Evolutionary conservation across 1,140 invertebrate genomes (phyloP), one percentile per base, ranked within the genome.

Genomic region (Penaeus japonicus): DNA sequence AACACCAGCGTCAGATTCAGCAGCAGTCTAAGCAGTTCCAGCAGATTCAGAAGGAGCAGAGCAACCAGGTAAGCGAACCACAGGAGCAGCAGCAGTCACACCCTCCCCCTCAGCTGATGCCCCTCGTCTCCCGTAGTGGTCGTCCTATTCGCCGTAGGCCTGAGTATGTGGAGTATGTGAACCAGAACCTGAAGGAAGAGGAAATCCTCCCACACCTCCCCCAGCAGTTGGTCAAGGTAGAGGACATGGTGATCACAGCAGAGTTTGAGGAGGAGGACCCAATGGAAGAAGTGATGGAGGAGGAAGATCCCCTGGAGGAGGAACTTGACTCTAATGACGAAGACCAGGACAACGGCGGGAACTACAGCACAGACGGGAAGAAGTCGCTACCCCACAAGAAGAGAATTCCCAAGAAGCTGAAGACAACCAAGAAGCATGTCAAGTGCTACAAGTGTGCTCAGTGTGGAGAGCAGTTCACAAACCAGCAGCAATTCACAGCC

Each of bases 301-400:
- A 90, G 30, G 89, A 90, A 17, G 89, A 90, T 30, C 79, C 65
- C 18, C 18, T 84, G 7, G 90, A 90, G 57, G 86, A 84, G 27
- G 85, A 87, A 1, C 30, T 84, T 24, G 89, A 89, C 55, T 90
- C 90, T 4, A 89, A 89, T 73, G 90, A 90, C 59, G 90, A 90
- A n/a, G 90, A 90, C 70, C 81, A 39, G 27, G 90, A 90, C 10
- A 78, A 85, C 22, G 81, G 84, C 35, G 90, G 88, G n/a, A 85
- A 85, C 20, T 90, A 89, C 81, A 87, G 57, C 82, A 85, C 75
- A 47, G 90, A 90, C 73, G 90, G 90, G 18, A 90, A 89, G 32
- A 90, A 90, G 73, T 89, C 87, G 0, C 93, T 95, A 35, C 95
- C 95, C 4, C 95, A 95, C 91, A 95, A 95, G 91, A 95, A 95